Base-by-base conservation (phyloP, 2,113 vertebrate genomes). In the Eonycteris spelaea region DNA sequence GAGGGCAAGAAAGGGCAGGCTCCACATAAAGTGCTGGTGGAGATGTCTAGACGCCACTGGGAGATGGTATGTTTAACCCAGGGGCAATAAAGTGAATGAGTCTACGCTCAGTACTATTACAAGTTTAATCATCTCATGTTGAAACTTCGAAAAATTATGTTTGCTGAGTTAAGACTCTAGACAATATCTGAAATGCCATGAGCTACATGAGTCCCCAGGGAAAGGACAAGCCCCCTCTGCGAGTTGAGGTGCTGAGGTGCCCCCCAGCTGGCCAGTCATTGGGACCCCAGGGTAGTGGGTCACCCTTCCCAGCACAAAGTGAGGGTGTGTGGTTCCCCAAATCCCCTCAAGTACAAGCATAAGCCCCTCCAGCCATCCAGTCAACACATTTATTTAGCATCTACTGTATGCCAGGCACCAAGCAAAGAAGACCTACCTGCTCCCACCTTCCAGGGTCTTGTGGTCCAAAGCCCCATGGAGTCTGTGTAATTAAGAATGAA, bases 311-410 rank as follows among this genome's bases (percentile, higher is more conserved):
- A 22, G 43, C 26, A 22, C 30, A 65, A 26, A 33, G 18, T 71
- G 30, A 4, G 59, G 5, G 14, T 4, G 2, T 38, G 11, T 15
- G 6, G 6, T 22, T 19, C 33, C 77, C 38, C 3, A 38, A 26
- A 21, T 28, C 45, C 51, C 57, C 57, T 74, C 28, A 11, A 21
- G 45, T 45, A 30, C 11, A 6, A n/a, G 48, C 8, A 2, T 2
- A 9, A 9, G 33, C 1, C 6, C 73, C 35, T 8, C 10, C 10
- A 14, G 57, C 13, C 48, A 19, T 0, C 22, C 6, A 2, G 5
- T 6, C n/a, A 74, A 30, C 9, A 10, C 0, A 51, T 55, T 35
- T n/a, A 6, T 79, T 45, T 67, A n/a, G 13, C 7, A 3, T 22
- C 22, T 35, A 18, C 74, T 35, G 68, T 30, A 26, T 2, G 18